These are phyloP conservation scores for Python bivittatus DNA, from an alignment of 2,113 vertebrate genomes.

Conservation along the genomic window DNA sequence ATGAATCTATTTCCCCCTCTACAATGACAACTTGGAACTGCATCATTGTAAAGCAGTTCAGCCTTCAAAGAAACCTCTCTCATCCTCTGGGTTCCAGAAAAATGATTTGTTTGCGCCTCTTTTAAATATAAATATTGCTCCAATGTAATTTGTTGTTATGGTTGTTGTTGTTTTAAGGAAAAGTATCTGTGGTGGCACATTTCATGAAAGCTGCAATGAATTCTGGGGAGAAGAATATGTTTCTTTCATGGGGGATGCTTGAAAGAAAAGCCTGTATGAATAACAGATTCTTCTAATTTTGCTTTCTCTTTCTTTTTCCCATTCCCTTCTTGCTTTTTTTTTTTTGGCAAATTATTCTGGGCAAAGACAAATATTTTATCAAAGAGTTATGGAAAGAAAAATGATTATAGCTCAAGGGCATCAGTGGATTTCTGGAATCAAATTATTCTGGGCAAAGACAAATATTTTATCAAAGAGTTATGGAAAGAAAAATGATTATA, in stretches of 20 bases:
- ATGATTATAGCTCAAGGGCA: constrained; percentile 70
- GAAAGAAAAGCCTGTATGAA: constrained; percentile 70
- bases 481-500: constrained; percentile 65
- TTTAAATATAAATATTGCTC: constrained; percentile 55
- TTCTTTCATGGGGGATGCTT: constrained; percentile 74
- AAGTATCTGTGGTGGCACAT: constrained; percentile 39
- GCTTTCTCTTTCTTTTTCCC: constrained; percentile 45
- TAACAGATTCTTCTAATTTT: constrained; percentile 64
- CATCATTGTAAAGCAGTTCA: neutral
- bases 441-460: constrained; percentile 68
- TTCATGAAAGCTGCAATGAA: constrained; percentile 58
- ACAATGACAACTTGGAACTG: neutral
- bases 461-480: constrained; percentile 66
- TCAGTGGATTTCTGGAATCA: constrained; percentile 62
- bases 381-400: constrained; percentile 66
- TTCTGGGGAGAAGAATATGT: constrained; percentile 73
- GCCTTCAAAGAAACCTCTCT: constrained; percentile 33
- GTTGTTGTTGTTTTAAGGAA: neutral
- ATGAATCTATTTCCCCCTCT: neutral
- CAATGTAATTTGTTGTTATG: constrained; percentile 12
- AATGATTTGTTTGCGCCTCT: constrained; percentile 65
- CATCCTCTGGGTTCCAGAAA: constrained; percentile 51
- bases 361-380: constrained; percentile 68
- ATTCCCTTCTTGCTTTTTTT: constrained; percentile 29
- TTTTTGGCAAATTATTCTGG: constrained; percentile 68